Evolutionary conservation across 2,888 invertebrate genomes (phyloP).

Genomic region (Catonia carolina): DNA sequence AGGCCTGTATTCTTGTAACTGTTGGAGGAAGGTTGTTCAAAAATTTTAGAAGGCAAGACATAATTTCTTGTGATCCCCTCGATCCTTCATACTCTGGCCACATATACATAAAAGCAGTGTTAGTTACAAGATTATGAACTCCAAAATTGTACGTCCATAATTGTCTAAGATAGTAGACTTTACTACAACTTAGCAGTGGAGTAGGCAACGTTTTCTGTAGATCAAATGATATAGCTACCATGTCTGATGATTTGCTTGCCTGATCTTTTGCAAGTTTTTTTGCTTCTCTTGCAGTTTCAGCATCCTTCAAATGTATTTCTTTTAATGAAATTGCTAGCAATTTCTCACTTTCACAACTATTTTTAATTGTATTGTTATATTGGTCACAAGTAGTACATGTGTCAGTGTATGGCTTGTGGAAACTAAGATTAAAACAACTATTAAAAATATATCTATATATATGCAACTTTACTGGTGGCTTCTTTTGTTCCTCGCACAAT

Average conservation of each 20-base stretch:
- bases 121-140: constrained; percentile 23
- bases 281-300: constrained; percentile 8
- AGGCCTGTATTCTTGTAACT: neutral
- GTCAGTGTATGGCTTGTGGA: constrained; percentile 27
- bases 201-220: constrained; percentile 31
- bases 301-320: constrained; percentile 13
- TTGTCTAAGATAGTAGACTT: constrained; percentile 29
- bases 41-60: constrained; percentile 15
- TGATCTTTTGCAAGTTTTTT: neutral
- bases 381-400: constrained; percentile 21
- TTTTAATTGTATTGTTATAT: constrained; percentile 1
- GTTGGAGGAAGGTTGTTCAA: constrained; percentile 1
- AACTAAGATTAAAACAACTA: constrained; percentile 20
- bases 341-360: constrained; percentile 2
- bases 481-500: constrained; percentile 9
- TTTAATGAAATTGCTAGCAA: neutral
- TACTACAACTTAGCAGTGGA: constrained; percentile 25
- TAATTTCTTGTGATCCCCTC: constrained; percentile 19
- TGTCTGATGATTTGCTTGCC: constrained; percentile 4
- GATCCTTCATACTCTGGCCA: constrained; percentile 33
- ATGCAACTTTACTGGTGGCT: constrained; percentile 11
- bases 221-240: constrained; percentile 29
- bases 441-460: constrained; percentile 21
- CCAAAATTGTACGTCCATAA: constrained; percentile 32
- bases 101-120: constrained; percentile 32